phyloP scores from a whole-genome alignment of 2,888 invertebrate species.

The Nymphalis polychloros region DNA sequence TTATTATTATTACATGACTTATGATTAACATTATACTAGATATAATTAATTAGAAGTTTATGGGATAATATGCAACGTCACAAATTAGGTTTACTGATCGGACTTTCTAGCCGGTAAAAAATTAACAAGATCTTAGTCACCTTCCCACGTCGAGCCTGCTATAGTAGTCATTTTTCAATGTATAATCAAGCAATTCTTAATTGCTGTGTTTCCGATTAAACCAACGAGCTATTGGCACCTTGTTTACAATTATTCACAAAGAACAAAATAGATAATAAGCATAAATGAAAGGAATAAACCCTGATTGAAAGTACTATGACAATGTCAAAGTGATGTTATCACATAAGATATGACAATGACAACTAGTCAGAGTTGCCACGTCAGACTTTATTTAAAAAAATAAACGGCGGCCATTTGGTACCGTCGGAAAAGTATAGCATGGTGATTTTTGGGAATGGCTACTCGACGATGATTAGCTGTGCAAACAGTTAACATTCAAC shows the following conservation, averaged over 20 bases:
- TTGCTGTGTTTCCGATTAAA: not conserved
- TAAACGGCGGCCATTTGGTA: too few relatives aligned
- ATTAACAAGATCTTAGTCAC: constrained; percentile 44
- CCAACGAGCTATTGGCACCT: not conserved
- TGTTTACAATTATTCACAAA: constrained; percentile 4
- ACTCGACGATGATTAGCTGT: too few relatives aligned
- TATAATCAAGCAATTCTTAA: not conserved
- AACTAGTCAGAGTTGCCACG: too few relatives aligned
- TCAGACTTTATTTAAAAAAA: too few relatives aligned
- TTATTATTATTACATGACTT: too few relatives aligned
- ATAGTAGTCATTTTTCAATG: constrained; percentile 51
- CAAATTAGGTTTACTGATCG: constrained; percentile 28
- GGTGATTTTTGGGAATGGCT: too few relatives aligned
- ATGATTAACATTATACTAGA: too few relatives aligned
- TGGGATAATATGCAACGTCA: constrained; percentile 37
- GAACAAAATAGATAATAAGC: not conserved
- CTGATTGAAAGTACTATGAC: not conserved
- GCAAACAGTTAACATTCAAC: too few relatives aligned
- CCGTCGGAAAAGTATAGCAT: too few relatives aligned
- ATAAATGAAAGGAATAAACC: not conserved
- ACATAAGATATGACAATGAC: not conserved
- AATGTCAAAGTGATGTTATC: not conserved
- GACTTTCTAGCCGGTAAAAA: constrained; percentile 11
- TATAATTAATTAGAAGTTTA: too few relatives aligned
- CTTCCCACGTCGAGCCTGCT: constrained; percentile 65